Base-by-base conservation (phyloP, 2,888 invertebrate genomes). In the Psylliodes chrysocephalus region DNA sequence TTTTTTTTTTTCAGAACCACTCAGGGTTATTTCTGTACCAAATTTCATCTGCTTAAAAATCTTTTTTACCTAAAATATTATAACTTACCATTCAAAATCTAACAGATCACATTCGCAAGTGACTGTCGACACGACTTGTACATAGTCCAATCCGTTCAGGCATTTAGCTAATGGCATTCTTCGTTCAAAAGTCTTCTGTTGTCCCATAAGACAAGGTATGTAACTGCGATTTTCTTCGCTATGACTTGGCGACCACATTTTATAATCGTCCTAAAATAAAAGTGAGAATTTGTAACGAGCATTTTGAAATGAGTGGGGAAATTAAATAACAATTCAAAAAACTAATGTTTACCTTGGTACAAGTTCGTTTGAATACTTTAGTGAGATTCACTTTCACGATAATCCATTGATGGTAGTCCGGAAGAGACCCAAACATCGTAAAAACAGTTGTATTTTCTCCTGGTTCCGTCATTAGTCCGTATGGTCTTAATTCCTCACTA, bases 391-490 rank as follows among this genome's bases (percentile, higher is more conserved):
- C 82, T 72, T 93, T 93, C 44, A 94, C 89, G 44, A 95, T 91
- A n/a, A 93, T 86, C 96, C 96, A 96, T 69, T 91, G 90, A 79
- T 95, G 95, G 62, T 88, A 87, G 1, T 88, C 87, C 12, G 88
- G 88, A 40, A 88, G 87, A 0, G 95, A 95, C 0, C 95, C 96
- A 81, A 96, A 96, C 86, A 96, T 88, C 0, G 95, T 95, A 77
- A 96, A 95, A 0, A 93, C 88, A 0, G 95, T 94, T 0, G 95
- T 94, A 77, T 94, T 95, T 80, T 95, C 94, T n/a, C 95, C 95
- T 0, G 96, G 95, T 78, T 96, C 95, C 0, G 95, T 96, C 90
- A 96, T 93, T 14, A 96, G 82, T 6, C 95, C 95, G 79, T 95
- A 94, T n/a, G 96, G 89, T 57, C 90, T 86, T 10, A 96, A 86